Conservation (phyloP, 2,888 invertebrate species). For the Synergus umbraculus region DNA sequence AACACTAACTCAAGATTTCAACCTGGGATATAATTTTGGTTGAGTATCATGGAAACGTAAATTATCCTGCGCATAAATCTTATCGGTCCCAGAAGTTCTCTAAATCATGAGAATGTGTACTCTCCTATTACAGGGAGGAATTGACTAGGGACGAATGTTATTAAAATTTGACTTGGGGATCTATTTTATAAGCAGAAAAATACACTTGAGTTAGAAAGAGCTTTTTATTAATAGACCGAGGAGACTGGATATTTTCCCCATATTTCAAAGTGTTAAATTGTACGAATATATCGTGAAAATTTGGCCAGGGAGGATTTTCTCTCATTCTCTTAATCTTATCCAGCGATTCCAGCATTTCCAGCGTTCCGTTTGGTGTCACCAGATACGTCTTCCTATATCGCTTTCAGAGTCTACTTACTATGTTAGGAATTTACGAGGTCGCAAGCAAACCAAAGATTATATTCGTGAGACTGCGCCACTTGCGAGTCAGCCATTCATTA, state of each 20-base stretch:
- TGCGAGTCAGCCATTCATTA: conserved; percentile 39
- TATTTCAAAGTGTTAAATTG: too few relatives aligned
- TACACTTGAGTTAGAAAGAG: not conserved
- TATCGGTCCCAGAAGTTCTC: conserved; percentile 67
- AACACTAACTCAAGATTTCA: not conserved
- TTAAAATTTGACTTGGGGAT: conserved; percentile 7
- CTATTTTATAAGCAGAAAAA: conserved; percentile 8
- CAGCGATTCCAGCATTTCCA: not conserved
- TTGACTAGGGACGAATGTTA: conserved; percentile 28
- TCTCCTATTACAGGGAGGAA: not conserved
- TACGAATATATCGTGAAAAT: not conserved
- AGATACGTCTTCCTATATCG: conserved; percentile 13
- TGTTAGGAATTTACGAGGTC: conserved; percentile 38
- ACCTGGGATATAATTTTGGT: conserved; percentile 16
- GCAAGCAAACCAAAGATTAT: conserved; percentile 39
- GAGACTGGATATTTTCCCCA: too few relatives aligned
- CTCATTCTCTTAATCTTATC: not conserved
- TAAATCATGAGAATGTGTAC: conserved; percentile 64
- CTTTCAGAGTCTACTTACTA: conserved; percentile 13
- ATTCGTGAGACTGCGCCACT: conserved; percentile 34
- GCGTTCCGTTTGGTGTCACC: not conserved
- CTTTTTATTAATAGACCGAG: too few relatives aligned
- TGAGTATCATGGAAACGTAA: conserved; percentile 45
- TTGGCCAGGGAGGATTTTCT: not conserved
- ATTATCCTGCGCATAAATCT: conserved; percentile 61